These are phyloP conservation scores for Bothrops jararaca DNA, from an alignment of 2,113 vertebrate species.

Conservation along the genomic window DNA sequence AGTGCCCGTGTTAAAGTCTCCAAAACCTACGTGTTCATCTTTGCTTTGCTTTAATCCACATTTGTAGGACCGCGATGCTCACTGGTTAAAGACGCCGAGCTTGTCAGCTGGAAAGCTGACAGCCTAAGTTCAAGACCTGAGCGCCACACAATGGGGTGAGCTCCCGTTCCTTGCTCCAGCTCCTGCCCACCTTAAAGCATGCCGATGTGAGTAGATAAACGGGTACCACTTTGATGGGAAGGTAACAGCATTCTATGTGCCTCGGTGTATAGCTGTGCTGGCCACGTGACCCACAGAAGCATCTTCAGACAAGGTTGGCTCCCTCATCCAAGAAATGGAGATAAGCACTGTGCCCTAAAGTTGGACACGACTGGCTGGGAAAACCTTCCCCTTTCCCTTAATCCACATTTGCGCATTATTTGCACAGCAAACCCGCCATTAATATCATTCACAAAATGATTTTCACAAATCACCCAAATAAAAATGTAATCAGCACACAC, in stretches of 20 bases:
- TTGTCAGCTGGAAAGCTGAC: not conserved
- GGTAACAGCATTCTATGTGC: not conserved
- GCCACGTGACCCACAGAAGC: too few species aligned
- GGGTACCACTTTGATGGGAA: not conserved
- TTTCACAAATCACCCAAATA: not conserved
- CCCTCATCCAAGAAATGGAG: too few species aligned
- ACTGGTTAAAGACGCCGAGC: not conserved
- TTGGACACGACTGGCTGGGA: too few species aligned
- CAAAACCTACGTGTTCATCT: not conserved
- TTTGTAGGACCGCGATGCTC: not conserved
- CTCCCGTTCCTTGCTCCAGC: not conserved
- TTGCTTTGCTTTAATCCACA: not conserved
- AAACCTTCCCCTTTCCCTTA: not conserved
- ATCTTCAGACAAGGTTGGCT: too few species aligned
- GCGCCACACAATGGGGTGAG: accelerated
- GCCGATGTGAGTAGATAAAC: not conserved
- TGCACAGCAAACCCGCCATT: too few species aligned
- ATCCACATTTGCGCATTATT: not conserved
- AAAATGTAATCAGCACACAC: not conserved
- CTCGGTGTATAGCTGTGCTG: too few species aligned
- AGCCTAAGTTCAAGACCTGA: not conserved
- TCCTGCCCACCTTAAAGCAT: not conserved
- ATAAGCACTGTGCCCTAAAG: too few species aligned
- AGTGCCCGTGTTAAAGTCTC: accelerated
- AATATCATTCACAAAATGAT: not conserved